phyloP scores from a whole-genome alignment of 2,113 vertebrate genomes.

The Chitala chitala region DNA sequence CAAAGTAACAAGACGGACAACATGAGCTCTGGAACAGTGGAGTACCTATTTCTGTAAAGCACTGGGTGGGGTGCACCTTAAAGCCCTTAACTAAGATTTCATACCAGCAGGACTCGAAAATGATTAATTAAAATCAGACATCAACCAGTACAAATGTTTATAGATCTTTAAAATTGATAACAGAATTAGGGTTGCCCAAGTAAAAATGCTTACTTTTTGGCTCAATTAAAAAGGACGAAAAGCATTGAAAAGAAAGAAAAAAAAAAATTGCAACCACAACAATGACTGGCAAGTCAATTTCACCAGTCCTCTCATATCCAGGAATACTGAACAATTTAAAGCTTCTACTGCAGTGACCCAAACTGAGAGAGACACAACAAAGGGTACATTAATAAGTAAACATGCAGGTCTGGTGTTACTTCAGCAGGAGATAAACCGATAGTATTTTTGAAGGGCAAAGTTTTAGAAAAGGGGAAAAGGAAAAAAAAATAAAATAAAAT shows the following conservation, averaged over 20 bases:
- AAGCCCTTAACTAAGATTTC: too few relatives aligned
- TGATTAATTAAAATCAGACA: too few relatives aligned
- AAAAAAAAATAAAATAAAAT: constrained; percentile 16
- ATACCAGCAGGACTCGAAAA: too few relatives aligned
- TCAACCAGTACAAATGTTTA: too few relatives aligned
- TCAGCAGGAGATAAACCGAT: constrained; percentile 38
- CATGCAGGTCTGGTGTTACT: constrained; percentile 38
- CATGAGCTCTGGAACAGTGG: too few relatives aligned
- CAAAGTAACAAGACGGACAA: too few relatives aligned
- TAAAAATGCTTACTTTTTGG: too few relatives aligned
- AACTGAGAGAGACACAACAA: constrained; percentile 22
- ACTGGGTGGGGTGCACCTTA: too few relatives aligned
- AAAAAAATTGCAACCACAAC: background rate
- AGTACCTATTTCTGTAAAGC: too few relatives aligned
- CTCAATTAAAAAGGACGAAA: too few relatives aligned
- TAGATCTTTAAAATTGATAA: too few relatives aligned
- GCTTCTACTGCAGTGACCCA: background rate
- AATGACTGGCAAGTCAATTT: background rate
- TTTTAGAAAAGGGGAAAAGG: constrained; percentile 24
- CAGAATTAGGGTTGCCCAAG: too few relatives aligned
- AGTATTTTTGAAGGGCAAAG: background rate
- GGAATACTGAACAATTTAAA: background rate
- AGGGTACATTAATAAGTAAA: constrained; percentile 46
- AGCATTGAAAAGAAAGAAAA: background rate
- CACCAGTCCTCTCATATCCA: background rate